A percentile compares a stretch with the other conserved stretches of the same genome.
Evolutionary conservation across 2,113 vertebrate species (phyloP).

Genomic region (Castor canadensis): DNA sequence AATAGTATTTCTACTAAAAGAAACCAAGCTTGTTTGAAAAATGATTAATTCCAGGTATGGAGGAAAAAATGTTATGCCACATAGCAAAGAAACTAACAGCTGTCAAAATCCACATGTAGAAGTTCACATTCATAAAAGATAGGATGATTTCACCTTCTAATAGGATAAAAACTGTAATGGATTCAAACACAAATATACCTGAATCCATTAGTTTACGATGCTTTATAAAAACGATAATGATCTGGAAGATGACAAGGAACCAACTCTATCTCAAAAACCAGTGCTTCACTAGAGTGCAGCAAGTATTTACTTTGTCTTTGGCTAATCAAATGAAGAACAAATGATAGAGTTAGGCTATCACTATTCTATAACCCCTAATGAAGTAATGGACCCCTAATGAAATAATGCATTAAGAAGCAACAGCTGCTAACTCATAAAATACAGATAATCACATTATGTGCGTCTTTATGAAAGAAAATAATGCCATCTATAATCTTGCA

Average conservation of each 20-base stretch:
- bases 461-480: not conserved
- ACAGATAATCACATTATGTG: not conserved
- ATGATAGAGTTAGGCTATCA: not conserved
- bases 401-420: not conserved
- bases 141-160: not conserved
- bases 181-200: not conserved
- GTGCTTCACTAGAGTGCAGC: not conserved
- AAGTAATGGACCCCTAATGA: not conserved
- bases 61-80: not conserved
- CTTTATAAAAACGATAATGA: not conserved
- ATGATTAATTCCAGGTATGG: not conserved
- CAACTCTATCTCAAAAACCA: constrained; percentile 6
- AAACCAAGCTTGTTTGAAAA: not conserved
- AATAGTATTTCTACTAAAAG: not conserved
- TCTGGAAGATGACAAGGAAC: not conserved
- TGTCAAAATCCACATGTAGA: not conserved
- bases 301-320: not conserved
- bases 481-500: not conserved
- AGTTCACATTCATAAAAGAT: not conserved
- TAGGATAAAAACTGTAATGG: not conserved
- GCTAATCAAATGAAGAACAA: not conserved
- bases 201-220: not conserved
- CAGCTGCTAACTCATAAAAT: not conserved
- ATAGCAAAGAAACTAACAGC: not conserved
- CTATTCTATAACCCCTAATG: not conserved